Conservation (phyloP, 1,140 invertebrate genomes). For the Drosophila paulistorum region DNA sequence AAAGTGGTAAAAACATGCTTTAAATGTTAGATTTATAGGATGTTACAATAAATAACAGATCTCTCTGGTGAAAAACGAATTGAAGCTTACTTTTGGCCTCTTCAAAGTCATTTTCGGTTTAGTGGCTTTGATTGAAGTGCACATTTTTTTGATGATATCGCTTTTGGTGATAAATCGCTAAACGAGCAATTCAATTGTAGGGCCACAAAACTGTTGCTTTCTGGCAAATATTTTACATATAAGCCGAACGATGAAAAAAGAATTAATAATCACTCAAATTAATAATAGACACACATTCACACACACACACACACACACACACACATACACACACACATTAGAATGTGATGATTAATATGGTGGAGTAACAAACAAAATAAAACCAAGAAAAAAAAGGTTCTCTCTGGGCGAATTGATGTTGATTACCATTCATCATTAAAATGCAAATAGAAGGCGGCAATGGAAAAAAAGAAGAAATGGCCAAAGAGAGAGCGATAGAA, state of each 20-base stretch:
- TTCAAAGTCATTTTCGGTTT: no score
- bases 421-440: slow-evolving; percentile 78
- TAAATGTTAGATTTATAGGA: no score
- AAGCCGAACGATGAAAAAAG: background rate
- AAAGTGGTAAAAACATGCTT: no score
- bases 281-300: background rate
- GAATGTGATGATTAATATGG: slow-evolving; percentile 45
- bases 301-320: background rate
- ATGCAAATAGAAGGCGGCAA: slow-evolving; percentile 39
- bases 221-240: background rate
- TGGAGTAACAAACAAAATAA: background rate
- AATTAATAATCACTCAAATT: slow-evolving; percentile 6
- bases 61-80: no score
- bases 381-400: background rate
- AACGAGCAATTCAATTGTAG: background rate
- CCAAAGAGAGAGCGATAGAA: background rate
- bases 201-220: background rate
- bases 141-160: no score
- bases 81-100: no score
- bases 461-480: background rate
- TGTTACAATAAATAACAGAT: no score
- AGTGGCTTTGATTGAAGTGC: no score
- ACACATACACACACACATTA: background rate
- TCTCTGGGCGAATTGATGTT: slow-evolving; percentile 56
- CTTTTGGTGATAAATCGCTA: no score